Percentiles rank a stretch among this genome's conserved stretches.
Evolutionary conservation across 2,797 vertebrate genomes (phyloP).

Genomic region (Strix occidentalis): DNA sequence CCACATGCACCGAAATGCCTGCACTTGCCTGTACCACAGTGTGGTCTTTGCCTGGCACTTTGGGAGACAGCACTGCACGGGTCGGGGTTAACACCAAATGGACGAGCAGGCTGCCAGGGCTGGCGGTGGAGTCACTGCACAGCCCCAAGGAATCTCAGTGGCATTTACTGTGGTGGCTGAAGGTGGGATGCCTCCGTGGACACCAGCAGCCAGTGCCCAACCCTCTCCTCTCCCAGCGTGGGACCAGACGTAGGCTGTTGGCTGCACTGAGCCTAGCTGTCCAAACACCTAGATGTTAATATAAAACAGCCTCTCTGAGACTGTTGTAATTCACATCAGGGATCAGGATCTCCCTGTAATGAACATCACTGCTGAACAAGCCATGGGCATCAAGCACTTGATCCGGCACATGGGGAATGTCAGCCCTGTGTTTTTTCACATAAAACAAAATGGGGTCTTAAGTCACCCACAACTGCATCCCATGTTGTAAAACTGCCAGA

Average conservation of each 20-base stretch:
- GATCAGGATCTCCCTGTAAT: background rate
- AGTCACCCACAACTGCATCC: background rate
- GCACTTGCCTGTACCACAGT: rapidly evolving
- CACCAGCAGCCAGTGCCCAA: background rate
- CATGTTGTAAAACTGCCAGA: background rate
- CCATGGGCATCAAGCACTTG: background rate
- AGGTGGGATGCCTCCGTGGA: background rate
- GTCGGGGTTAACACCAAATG: background rate
- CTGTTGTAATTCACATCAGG: background rate
- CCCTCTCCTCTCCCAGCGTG: background rate
- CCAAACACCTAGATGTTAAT: background rate
- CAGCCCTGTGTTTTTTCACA: background rate
- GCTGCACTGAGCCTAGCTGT: background rate
- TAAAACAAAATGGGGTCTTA: background rate
- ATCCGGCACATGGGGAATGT: rapidly evolving
- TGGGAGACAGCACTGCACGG: background rate
- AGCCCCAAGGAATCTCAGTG: background rate
- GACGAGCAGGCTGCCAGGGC: rapidly evolving
- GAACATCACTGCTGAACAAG: background rate
- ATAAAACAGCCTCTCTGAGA: background rate
- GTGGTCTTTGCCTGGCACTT: background rate
- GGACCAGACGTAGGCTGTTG: background rate
- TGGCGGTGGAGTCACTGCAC: background rate
- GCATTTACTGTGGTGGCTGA: background rate
- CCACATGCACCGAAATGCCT: rapidly evolving